Evolutionary conservation across 35 echinoderm and acorn worm genomes (phyloP), one percentile per base, ranked within the genome.

Genomic region (Hemicentrotus pulcherrimus): DNA sequence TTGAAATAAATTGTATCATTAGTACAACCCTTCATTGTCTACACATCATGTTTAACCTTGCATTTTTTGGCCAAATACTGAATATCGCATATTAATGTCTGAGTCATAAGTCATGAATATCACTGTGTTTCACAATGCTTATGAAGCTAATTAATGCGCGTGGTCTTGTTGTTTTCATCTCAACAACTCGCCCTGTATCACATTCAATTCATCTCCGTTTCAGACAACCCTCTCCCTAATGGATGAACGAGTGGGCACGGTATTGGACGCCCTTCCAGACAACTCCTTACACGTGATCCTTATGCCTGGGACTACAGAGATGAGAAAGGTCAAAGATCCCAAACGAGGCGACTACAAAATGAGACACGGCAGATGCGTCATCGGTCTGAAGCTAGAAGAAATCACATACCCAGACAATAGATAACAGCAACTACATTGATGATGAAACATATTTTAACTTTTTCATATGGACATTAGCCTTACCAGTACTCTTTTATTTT

Each of bases 291-390:
- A 93, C 14, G 91, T 58, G 2, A 47, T 93, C 46, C 32, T 93
- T 13, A 93, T 93, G 91, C 91, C 91, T 22, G 91, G 91, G 46
- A 46, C 32, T 47, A 58, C 46, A 33, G 48, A 93, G 91, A 93
- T 32, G 48, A 47, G 91, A 93, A 11, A 93, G 12, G 14, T 46
- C 9, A 58, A 47, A 4, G 91, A 31, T 22, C 30, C 91, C 4
- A 93, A 47, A n/a, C 91, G 48, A 58, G 48, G 91, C 16, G 91
- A 93, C 4, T 93, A 50, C 91, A 93, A 58, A 47, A 93, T 47
- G 45, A 93, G 91, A 31, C 16, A 93, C 48, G 91, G 91, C 18
- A 32, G 91, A 47, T 93, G 91, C 48, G 91, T 93, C 46, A 46
- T 93, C 6, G 91, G 91, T 12, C 45, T 93, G 18, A 93, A 93